Base-by-base conservation (phyloP, 2,113 vertebrate species). In the Datnioides undecimradiatus region DNA sequence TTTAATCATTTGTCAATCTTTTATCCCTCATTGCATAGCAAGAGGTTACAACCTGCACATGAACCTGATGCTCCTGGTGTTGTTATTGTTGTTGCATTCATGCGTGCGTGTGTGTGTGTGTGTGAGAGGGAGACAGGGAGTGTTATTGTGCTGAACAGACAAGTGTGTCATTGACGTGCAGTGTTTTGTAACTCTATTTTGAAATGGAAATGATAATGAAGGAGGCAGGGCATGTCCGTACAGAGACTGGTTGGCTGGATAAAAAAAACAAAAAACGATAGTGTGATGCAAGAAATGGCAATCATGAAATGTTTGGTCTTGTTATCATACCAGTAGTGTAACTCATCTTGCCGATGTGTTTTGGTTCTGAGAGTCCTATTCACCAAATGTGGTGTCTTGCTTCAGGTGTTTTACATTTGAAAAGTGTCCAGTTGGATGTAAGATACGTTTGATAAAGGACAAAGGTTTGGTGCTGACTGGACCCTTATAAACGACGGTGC, bases 231-330 rank as follows among this genome's bases (percentile, higher is more conserved):
- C 89, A 85, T 83, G 90, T 90, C 70, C 12, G 9, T 86, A 82
- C 86, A 86, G 33, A 87, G 52, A 78, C 80, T 21, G 41, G 45
- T 79, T 69, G 5, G 27, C 48, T 72, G 34, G 31, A 72, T 62
- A 40, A 10, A 17, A 27, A 66, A 49, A 40, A 10, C 13, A 27
- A 66, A 49, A 60, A 45, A 64, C 46, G 62, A 64, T 19, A 2
- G 71, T 27, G 16, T 87, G 82, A 83, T 54, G 79, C 84, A 88
- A 90, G 59, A 59, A 72, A 69, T 7, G 5, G 11, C 79, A 86
- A 75, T 71, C 67, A 55, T 25, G 75, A 83, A 90, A 66, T 78
- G 83, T 82, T 72, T 52, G 69, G 65, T 91, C 84, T 90, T 89
- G 88, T 88, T 79, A 43, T 84, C 13, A 60, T 63, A 46, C 60